Base-by-base conservation (phyloP, 2,113 vertebrate genomes). In the Ictalurus furcatus region DNA sequence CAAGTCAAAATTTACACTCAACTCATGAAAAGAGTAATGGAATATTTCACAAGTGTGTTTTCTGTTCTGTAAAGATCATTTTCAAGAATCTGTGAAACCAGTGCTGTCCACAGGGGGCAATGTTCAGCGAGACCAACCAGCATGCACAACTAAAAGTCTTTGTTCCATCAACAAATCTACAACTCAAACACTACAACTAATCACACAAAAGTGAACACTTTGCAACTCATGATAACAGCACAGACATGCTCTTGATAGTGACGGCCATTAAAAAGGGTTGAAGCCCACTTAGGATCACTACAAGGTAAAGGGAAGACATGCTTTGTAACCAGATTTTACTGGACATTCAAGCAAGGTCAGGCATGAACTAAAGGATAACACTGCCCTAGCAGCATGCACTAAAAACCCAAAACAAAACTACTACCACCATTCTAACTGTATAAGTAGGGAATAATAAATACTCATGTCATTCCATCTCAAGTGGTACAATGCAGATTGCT, bases 261-360 rank as follows among this genome's bases (percentile, higher is more conserved):
- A 52, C 30, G 74, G 44, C 13, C 37, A 44, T n/a, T 17, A 28
- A 63, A 56, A 56, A 40, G 7, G 12, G 44, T 58, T 3, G 44
- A 71, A 13, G 23, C 48, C 3, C 14, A 85, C 23, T 56, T n/a
- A 67, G 12, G 19, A 48, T 40, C 25, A 84, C 61, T 67, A 48
- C 80, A 87, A 73, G 54, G 34, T 59, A 87, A 69, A 83, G 19
- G 4, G 5, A 4, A 54, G 8, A 74, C 73, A 85, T 89, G 67
- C 81, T 23, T 40, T 40, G 69, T 74, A 84, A 89, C n/a, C 83
- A 37, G 54, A 34, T 85, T 85, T 76, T 8, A 78, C 56, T 74
- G 54, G 71, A 54, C n/a, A 87, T 79, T 28, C 61, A 88, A 63
- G 63, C 65, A 73, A 71, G n/a, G 71, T 81, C 48, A 88, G 80